Conservation (phyloP, 2,888 invertebrate species). For the Microctonus hyperodae region DNA sequence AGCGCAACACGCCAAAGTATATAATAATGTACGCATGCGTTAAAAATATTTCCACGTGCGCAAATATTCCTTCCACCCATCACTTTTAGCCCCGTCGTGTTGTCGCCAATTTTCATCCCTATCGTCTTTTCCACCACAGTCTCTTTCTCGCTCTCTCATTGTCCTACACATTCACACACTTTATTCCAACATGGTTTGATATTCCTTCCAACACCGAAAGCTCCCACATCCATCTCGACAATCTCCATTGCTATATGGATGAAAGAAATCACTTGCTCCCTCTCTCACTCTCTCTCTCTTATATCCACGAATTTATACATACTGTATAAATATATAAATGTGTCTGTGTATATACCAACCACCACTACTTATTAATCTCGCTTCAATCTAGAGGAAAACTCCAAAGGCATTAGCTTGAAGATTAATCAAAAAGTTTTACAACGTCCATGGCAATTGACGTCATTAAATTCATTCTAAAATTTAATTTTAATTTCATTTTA, state of each 20-base stretch:
- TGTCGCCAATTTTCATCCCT: neutral
- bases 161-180: too few relatives aligned
- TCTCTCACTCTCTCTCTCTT: too few relatives aligned
- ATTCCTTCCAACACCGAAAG: neutral
- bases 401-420: slow-evolving; percentile 39
- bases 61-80: too few relatives aligned
- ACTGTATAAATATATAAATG: too few relatives aligned
- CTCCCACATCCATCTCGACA: neutral
- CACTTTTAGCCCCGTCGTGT: too few relatives aligned
- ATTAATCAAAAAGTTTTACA: slow-evolving; percentile 47
- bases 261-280: neutral
- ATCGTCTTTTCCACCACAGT: neutral
- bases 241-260: neutral
- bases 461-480: slow-evolving; percentile 38
- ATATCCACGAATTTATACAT: too few relatives aligned
- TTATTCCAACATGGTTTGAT: too few relatives aligned
- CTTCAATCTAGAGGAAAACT: slow-evolving; percentile 13
- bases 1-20: neutral
- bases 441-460: slow-evolving; percentile 32
- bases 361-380: neutral
- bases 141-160: too few relatives aligned
- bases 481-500: slow-evolving; percentile 39
- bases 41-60: neutral
- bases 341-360: too few relatives aligned
- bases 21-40: neutral